Conservation (phyloP, 2,113 vertebrate species). For the Ondatra zibethicus region DNA sequence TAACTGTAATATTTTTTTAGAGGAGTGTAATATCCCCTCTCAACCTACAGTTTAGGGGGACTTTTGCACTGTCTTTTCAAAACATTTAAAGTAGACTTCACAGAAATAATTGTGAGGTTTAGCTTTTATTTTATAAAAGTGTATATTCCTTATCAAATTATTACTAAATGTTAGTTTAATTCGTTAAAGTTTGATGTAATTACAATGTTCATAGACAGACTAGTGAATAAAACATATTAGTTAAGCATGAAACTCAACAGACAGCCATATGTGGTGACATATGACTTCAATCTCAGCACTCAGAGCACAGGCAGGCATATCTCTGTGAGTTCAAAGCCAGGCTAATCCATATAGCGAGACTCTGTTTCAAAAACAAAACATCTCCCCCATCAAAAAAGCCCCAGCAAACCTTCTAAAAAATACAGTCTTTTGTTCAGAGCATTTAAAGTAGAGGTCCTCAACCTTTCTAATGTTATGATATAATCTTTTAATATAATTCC, state of each 20-base stretch:
- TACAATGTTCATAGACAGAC: not conserved
- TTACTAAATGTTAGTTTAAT: not conserved
- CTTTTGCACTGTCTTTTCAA: constrained; percentile 14
- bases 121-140: constrained; percentile 19
- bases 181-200: not conserved
- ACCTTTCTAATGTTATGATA: not conserved
- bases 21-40: not conserved
- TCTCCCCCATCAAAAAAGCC: not conserved
- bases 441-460: not conserved
- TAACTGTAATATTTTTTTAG: not conserved
- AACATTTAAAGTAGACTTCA: constrained; percentile 22
- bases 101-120: not conserved
- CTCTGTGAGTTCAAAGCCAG: not conserved
- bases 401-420: not conserved
- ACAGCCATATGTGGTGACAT: not conserved
- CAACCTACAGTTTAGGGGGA: not conserved
- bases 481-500: not conserved
- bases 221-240: not conserved
- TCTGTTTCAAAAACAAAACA: not conserved
- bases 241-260: constrained; percentile 4
- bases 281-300: not conserved
- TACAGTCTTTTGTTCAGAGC: not conserved
- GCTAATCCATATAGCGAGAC: not conserved
- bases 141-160: constrained; percentile 5
- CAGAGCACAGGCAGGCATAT: not conserved